These are phyloP conservation scores for Panorpa germanica DNA, from an alignment of 2,888 invertebrate genomes.

Conservation along the genomic window DNA sequence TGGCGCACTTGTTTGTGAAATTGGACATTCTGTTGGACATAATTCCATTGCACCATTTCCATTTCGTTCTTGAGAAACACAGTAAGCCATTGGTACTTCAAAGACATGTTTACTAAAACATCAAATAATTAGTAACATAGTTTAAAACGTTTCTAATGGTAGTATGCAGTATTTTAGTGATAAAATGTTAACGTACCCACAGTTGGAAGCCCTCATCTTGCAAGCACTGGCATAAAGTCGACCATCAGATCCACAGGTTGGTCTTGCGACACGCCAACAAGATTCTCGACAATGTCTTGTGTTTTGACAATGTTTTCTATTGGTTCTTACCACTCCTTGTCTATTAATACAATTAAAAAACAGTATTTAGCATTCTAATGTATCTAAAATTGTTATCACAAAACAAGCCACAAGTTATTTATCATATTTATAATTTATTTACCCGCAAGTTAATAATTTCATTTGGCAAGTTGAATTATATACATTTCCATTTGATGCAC, in stretches of 20 bases:
- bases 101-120: constrained; percentile 82
- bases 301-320: constrained; percentile 80
- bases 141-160: constrained; percentile 2
- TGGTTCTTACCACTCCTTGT: constrained; percentile 40
- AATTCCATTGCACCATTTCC: constrained; percentile 32
- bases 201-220: constrained; percentile 81
- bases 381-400: no score
- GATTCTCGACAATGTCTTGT: constrained; percentile 80
- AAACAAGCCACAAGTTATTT: no score
- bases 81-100: constrained; percentile 80
- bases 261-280: constrained; percentile 76
- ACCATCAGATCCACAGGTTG: constrained; percentile 80
- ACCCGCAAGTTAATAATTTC: constrained; percentile 81
- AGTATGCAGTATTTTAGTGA: not conserved
- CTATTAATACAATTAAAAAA: no score
- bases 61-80: constrained; percentile 56
- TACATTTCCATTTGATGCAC: constrained; percentile 81
- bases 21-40: constrained; percentile 59
- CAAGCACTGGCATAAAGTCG: constrained; percentile 78
- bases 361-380: no score
- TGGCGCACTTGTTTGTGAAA: constrained; percentile 21
- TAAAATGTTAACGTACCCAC: constrained; percentile 40
- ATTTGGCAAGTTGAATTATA: constrained; percentile 88
- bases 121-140: constrained; percentile 1
- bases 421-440: no score